Conservation (phyloP, 2,888 invertebrate species). For the Eurytoma adleriae region DNA sequence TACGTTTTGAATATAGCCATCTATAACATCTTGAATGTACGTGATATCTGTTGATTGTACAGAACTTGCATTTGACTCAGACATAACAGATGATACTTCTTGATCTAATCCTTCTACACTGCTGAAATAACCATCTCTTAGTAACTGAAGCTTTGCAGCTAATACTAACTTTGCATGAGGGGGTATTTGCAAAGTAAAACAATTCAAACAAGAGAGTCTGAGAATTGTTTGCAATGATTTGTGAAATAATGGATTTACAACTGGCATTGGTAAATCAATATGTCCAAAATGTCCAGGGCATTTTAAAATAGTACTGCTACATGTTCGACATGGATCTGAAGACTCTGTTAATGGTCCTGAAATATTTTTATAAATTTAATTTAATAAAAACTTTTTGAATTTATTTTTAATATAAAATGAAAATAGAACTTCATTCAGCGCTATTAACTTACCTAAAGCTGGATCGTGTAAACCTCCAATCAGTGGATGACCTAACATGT, state of each 20-base stretch:
- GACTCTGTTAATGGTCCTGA: conserved; percentile 42
- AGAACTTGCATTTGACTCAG: conserved; percentile 60
- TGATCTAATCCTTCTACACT: conserved; percentile 84
- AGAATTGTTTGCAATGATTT: conserved; percentile 84
- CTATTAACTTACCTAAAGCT: conserved; percentile 81
- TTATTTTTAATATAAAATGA: not conserved
- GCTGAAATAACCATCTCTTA: conserved; percentile 85
- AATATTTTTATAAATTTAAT: conserved; percentile 26
- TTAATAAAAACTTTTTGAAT: conserved; percentile 14
- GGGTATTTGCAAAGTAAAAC: conserved; percentile 83
- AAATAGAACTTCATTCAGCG: not conserved
- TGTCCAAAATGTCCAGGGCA: conserved; percentile 98
- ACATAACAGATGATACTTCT: conserved; percentile 66
- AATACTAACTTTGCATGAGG: conserved; percentile 79
- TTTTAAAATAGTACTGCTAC: conserved; percentile 80
- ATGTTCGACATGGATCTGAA: conserved; percentile 88
- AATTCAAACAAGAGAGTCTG: conserved; percentile 83
- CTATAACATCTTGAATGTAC: conserved; percentile 76
- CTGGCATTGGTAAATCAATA: conserved; percentile 91
- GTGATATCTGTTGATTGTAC: conserved; percentile 68
- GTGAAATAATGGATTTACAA: conserved; percentile 94
- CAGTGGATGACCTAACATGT: conserved; percentile 88
- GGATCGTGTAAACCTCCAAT: conserved; percentile 95
- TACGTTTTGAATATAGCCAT: conserved; percentile 74
- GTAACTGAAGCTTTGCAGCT: conserved; percentile 82